These are phyloP conservation scores for Neoaliturus tenellus DNA, from an alignment of 2,888 invertebrate species.

Conservation along the genomic window DNA sequence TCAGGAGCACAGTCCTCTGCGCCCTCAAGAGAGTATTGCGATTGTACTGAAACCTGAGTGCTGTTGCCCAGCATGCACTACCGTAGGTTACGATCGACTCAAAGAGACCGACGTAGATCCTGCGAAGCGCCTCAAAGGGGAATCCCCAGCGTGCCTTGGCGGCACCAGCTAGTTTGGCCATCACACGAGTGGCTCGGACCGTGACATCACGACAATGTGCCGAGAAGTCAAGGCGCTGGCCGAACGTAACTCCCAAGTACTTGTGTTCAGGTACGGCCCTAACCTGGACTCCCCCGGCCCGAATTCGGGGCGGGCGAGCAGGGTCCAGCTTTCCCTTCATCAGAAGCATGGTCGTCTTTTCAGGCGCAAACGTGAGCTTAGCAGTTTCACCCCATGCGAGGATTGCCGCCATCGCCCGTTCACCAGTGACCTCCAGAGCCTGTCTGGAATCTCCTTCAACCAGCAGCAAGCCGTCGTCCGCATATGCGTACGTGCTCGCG, in stretches of 20 bases:
- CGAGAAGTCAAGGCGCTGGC: too few relatives aligned
- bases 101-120: background rate
- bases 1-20: background rate
- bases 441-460: background rate
- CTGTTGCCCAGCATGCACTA: too few relatives aligned
- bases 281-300: too few relatives aligned
- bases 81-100: too few relatives aligned
- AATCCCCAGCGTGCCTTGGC: too few relatives aligned
- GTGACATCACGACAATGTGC: too few relatives aligned
- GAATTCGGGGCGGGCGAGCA: too few relatives aligned
- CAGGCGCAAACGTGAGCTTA: background rate
- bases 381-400: background rate
- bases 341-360: background rate
- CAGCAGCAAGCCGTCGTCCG: background rate
- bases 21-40: background rate
- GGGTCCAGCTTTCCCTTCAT: background rate
- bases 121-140: background rate
- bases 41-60: too few relatives aligned
- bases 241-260: background rate
- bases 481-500: background rate
- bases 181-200: too few relatives aligned
- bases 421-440: background rate
- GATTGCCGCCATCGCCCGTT: background rate
- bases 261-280: too few relatives aligned
- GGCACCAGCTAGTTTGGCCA: too few relatives aligned